These are phyloP conservation scores for Diachasma alloeum DNA, from an alignment of 1,140 invertebrate genomes.

Conservation along the genomic window DNA sequence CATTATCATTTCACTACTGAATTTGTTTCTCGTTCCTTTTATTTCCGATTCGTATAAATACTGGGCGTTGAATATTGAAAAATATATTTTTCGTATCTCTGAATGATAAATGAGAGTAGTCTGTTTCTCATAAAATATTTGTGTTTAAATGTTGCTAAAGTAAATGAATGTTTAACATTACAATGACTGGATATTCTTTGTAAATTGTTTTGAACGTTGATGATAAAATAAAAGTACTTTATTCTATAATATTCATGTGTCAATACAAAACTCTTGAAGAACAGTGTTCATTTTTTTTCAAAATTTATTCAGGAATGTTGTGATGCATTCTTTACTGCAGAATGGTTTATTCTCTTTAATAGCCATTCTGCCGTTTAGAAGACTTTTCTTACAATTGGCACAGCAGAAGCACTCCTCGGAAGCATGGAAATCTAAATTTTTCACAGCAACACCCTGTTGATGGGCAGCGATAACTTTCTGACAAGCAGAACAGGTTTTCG, in stretches of 20 bases:
- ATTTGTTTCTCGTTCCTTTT: not conserved
- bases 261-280: not conserved
- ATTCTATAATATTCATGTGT: not conserved
- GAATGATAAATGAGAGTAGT: not conserved
- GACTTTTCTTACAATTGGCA: constrained; percentile 74
- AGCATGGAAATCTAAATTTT: constrained; percentile 81
- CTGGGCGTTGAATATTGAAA: not conserved
- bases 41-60: not conserved
- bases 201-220: not conserved
- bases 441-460: constrained; percentile 79
- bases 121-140: constrained; percentile 18
- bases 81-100: not conserved
- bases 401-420: constrained; percentile 79
- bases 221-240: constrained; percentile 7
- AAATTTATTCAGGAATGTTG: constrained; percentile 42
- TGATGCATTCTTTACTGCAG: constrained; percentile 69
- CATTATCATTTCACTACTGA: not conserved
- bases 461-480: constrained; percentile 76
- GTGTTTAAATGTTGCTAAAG: constrained; percentile 11
- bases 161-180: not conserved
- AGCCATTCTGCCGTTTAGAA: constrained; percentile 73
- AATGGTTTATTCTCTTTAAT: constrained; percentile 75
- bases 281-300: not conserved
- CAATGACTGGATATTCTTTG: not conserved
- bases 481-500: constrained; percentile 78